Evolutionary conservation across 2,797 vertebrate genomes (phyloP).

Genomic region (Pogonophryne albipinna): DNA sequence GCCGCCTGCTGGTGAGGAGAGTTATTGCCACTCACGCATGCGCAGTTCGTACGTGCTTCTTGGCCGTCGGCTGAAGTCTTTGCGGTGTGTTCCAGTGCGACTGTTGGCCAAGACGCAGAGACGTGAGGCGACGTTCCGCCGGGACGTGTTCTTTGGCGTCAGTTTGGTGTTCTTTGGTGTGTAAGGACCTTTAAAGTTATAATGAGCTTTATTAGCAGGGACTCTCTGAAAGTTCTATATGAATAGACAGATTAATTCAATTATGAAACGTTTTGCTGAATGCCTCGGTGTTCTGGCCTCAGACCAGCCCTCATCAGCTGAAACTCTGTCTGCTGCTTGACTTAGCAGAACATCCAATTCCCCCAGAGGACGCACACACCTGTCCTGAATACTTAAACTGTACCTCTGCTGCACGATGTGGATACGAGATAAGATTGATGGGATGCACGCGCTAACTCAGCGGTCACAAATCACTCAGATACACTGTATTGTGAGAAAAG

Average conservation of each 20-base stretch:
- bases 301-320: background rate
- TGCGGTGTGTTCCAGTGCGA: no score
- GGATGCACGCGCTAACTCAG: background rate
- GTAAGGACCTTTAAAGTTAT: no score
- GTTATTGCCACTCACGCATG: no score
- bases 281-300: background rate
- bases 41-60: no score
- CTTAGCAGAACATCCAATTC: background rate
- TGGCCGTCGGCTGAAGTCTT: no score
- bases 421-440: background rate
- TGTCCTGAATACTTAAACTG: background rate
- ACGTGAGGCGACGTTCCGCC: no score
- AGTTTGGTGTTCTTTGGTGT: no score
- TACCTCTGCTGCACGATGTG: background rate
- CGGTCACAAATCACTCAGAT: constrained; percentile 4
- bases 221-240: no score
- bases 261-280: background rate
- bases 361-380: background rate
- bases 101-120: no score
- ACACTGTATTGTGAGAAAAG: constrained; percentile 68
- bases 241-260: background rate
- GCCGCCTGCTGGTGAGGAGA: no score
- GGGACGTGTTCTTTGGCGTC: no score
- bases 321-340: background rate
- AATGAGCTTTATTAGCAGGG: no score